Conservation (phyloP, 2,797 vertebrate species). For the Craterocephalus amniculus region DNA sequence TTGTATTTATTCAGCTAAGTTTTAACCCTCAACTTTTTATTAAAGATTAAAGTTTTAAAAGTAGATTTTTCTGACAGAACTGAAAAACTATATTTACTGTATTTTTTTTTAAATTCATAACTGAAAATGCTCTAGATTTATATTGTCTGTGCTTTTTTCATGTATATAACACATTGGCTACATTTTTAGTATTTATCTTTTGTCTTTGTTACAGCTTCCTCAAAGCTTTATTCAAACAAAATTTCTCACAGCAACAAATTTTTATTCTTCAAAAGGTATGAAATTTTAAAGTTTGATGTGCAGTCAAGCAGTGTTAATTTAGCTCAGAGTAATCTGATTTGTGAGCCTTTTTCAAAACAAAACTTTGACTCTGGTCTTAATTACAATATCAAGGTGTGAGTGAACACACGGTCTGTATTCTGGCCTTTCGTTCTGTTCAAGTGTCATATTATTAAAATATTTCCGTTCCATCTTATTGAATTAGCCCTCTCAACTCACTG, state of each 20-base stretch:
- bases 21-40: background rate
- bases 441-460: constrained; percentile 61
- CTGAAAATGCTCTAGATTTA: background rate
- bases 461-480: constrained; percentile 47
- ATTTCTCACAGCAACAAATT: constrained; percentile 13
- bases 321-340: constrained; percentile 17
- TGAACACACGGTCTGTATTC: constrained; percentile 48
- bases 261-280: too few species aligned
- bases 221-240: background rate
- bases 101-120: background rate
- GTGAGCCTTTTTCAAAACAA: constrained; percentile 13
- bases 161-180: background rate
- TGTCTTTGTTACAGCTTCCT: background rate
- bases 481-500: constrained; percentile 13
- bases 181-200: background rate
- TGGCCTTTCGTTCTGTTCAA: constrained; percentile 41
- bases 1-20: background rate
- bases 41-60: background rate
- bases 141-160: background rate
- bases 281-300: constrained; percentile 12
- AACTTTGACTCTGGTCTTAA: constrained; percentile 34
- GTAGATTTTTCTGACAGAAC: background rate
- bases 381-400: constrained; percentile 47
- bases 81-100: background rate
- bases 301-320: constrained; percentile 27